Conservation (phyloP, 2,888 invertebrate genomes). For the Electrophaes corylata region DNA sequence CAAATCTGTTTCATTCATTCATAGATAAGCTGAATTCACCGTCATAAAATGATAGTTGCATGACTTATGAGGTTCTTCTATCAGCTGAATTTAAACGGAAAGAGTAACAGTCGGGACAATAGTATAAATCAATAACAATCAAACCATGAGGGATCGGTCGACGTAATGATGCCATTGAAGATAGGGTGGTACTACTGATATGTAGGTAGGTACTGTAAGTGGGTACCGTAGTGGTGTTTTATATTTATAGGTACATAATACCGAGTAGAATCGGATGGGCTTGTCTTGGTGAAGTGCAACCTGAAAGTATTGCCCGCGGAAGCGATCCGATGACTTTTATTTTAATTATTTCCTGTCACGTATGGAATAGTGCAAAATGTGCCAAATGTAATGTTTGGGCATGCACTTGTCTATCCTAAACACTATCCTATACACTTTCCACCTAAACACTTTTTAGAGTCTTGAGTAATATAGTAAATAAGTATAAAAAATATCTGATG, state of each 20-base stretch:
- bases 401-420: too few species aligned
- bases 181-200: slow-evolving; percentile 21
- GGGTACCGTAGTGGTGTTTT: too few species aligned
- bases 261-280: neutral
- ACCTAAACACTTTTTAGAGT: too few species aligned
- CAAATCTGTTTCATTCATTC: slow-evolving; percentile 1
- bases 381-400: too few species aligned
- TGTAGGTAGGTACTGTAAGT: neutral
- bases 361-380: too few species aligned
- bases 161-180: slow-evolving; percentile 53
- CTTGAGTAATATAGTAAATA: too few species aligned
- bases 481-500: too few species aligned
- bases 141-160: slow-evolving; percentile 54
- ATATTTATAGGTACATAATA: slow-evolving; percentile 1
- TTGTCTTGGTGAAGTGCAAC: neutral
- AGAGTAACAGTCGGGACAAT: slow-evolving; percentile 52
- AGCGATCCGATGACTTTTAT: too few species aligned
- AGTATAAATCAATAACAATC: slow-evolving; percentile 71
- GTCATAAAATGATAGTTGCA: slow-evolving; percentile 20
- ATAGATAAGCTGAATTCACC: slow-evolving; percentile 8
- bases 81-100: slow-evolving; percentile 54
- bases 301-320: too few species aligned
- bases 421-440: too few species aligned
- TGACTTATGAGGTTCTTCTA: slow-evolving; percentile 41
- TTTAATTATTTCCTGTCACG: too few species aligned